These are phyloP conservation scores for Volucella inanis DNA, from an alignment of 2,888 invertebrate genomes.

Conservation along the genomic window DNA sequence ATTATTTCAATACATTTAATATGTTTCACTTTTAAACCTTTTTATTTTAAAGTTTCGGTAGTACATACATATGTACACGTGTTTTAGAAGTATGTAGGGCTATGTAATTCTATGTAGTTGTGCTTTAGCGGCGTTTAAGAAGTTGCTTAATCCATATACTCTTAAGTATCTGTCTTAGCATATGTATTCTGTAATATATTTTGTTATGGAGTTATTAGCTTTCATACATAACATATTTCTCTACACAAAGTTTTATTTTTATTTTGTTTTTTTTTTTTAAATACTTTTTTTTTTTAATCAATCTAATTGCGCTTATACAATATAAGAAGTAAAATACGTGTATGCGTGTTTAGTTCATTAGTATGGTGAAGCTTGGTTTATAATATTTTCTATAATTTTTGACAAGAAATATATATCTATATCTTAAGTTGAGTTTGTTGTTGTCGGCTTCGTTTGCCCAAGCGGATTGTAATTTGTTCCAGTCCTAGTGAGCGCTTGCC, in stretches of 20 bases:
- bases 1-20: no score
- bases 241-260: background rate
- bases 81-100: background rate
- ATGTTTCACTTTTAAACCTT: no score
- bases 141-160: no score
- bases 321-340: background rate
- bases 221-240: slow-evolving; percentile 29
- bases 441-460: slow-evolving; percentile 81
- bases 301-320: no score
- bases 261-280: slow-evolving; percentile 64
- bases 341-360: background rate
- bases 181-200: slow-evolving; percentile 3
- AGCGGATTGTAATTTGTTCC: slow-evolving; percentile 82
- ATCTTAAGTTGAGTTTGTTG: slow-evolving; percentile 19
- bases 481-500: slow-evolving; percentile 85
- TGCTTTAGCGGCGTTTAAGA: no score
- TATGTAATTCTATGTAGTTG: background rate
- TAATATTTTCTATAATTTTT: slow-evolving; percentile 2
- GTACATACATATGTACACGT: no score
- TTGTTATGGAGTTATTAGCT: slow-evolving; percentile 37
- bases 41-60: no score
- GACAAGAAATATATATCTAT: slow-evolving; percentile 7
- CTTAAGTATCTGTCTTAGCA: background rate
- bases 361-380: slow-evolving; percentile 4
- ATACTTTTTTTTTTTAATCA: slow-evolving; percentile 25